Evolutionary conservation across 2,888 invertebrate species (phyloP).

Genomic region (Meiosimyza decipiens): DNA sequence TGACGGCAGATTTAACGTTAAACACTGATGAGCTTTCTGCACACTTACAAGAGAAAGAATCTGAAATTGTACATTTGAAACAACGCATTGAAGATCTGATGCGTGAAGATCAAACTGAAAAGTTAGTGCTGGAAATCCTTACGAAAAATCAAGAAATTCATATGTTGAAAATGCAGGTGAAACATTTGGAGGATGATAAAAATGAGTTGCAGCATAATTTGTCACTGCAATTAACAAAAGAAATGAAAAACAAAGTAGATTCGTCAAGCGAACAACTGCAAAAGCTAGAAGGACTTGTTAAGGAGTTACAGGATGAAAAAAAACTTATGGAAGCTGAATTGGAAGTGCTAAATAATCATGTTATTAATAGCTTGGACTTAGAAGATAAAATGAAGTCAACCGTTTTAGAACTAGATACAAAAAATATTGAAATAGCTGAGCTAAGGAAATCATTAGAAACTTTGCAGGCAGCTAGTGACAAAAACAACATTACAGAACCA

Average conservation of each 20-base stretch:
- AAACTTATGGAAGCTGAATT: conserved; percentile 63
- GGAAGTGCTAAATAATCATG: conserved; percentile 64
- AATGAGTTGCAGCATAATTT: conserved; percentile 65
- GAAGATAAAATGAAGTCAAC: conserved; percentile 63
- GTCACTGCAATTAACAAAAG: conserved; percentile 53
- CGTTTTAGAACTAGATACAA: conserved; percentile 61
- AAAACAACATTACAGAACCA: background rate
- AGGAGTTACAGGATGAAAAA: conserved; percentile 57
- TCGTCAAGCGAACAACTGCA: conserved; percentile 38
- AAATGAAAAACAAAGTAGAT: conserved; percentile 44
- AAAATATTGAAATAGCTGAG: conserved; percentile 64
- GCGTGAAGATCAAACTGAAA: conserved; percentile 65
- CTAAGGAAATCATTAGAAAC: conserved; percentile 56
- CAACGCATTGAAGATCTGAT: conserved; percentile 66
- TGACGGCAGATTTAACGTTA: background rate
- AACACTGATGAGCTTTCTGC: conserved; percentile 51
- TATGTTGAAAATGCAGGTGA: conserved; percentile 63
- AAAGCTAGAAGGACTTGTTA: conserved; percentile 51
- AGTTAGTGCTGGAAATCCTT: conserved; percentile 62
- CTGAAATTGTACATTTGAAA: conserved; percentile 61
- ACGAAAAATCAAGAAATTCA: conserved; percentile 66
- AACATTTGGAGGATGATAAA: conserved; percentile 66
- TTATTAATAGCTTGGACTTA: conserved; percentile 58
- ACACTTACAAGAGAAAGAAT: conserved; percentile 61
- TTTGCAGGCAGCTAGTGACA: background rate